phyloP scores from a whole-genome alignment of 2,888 invertebrate genomes.

The Marronus borbonicus region DNA sequence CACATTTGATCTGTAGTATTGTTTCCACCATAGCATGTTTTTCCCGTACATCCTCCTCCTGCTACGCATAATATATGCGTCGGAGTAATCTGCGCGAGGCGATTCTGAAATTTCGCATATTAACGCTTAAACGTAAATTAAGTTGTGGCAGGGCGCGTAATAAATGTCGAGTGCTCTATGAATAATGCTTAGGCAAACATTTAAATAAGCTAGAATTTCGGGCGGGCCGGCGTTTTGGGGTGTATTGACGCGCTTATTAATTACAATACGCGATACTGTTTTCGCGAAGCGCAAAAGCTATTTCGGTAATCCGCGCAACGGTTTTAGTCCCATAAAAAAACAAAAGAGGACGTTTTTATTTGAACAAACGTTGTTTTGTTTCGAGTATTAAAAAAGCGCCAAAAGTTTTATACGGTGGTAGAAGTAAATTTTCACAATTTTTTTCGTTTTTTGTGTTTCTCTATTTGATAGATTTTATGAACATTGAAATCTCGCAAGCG shows the following conservation, averaged over 20 bases:
- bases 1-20: too few species aligned
- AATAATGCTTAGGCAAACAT: slow-evolving; percentile 15
- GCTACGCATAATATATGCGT: too few species aligned
- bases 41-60: too few species aligned
- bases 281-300: background rate
- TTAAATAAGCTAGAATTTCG: slow-evolving; percentile 23
- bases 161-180: slow-evolving; percentile 13
- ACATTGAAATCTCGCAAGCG: too few species aligned
- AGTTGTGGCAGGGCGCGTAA: background rate
- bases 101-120: slow-evolving; percentile 1
- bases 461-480: too few species aligned
- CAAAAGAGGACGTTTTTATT: too few species aligned
- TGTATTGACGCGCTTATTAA: slow-evolving; percentile 14
- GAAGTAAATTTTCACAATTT: too few species aligned
- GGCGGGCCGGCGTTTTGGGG: background rate
- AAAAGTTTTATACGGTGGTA: too few species aligned
- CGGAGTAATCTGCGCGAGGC: background rate
- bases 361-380: background rate
- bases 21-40: too few species aligned
- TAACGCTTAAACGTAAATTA: slow-evolving; percentile 25
- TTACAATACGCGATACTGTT: slow-evolving; percentile 16
- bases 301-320: background rate
- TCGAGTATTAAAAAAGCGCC: background rate
- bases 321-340: background rate
- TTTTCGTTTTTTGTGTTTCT: too few species aligned